A percentile compares a stretch with the other conserved stretches of the same genome.
Evolutionary conservation across 2,888 invertebrate genomes (phyloP).

Genomic region (Baccha elongata): DNA sequence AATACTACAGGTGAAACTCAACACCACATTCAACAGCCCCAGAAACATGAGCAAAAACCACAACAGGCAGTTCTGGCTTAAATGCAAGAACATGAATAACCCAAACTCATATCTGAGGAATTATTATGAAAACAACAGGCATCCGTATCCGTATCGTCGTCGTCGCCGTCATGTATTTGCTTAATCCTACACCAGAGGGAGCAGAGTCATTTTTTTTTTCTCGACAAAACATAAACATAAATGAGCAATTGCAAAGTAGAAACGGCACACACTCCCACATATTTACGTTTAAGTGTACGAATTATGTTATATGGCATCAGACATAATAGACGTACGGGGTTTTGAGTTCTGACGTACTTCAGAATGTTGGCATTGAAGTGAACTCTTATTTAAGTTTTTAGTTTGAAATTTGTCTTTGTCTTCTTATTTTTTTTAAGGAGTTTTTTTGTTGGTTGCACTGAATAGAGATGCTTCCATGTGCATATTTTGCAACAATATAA

Average conservation of each 20-base stretch:
- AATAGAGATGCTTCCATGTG: too few relatives aligned
- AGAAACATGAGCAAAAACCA: conserved; percentile 14
- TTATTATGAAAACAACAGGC: conserved; percentile 39
- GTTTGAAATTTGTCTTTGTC: not conserved
- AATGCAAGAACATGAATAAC: not conserved
- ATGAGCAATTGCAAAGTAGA: conserved; percentile 3
- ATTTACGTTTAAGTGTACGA: not conserved
- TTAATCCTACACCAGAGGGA: conserved; percentile 6
- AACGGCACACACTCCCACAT: not conserved
- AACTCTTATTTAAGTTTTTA: conserved; percentile 1
- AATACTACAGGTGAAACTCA: conserved; percentile 36
- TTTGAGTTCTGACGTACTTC: not conserved
- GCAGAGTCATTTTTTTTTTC: not conserved
- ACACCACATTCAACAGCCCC: conserved; percentile 36
- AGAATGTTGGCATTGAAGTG: not conserved
- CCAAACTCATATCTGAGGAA: conserved; percentile 6
- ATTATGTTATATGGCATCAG: not conserved
- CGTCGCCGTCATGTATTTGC: not conserved
- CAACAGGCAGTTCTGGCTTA: not conserved
- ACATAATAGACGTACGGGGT: not conserved
- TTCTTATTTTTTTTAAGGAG: not conserved
- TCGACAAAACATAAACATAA: conserved; percentile 15
- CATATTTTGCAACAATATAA: too few relatives aligned
- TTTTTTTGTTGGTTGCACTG: too few relatives aligned
- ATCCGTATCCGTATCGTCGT: conserved; percentile 7